These are phyloP conservation scores for Lutjanus campechanus DNA, from an alignment of 2,797 vertebrate genomes.

Conservation along the genomic window DNA sequence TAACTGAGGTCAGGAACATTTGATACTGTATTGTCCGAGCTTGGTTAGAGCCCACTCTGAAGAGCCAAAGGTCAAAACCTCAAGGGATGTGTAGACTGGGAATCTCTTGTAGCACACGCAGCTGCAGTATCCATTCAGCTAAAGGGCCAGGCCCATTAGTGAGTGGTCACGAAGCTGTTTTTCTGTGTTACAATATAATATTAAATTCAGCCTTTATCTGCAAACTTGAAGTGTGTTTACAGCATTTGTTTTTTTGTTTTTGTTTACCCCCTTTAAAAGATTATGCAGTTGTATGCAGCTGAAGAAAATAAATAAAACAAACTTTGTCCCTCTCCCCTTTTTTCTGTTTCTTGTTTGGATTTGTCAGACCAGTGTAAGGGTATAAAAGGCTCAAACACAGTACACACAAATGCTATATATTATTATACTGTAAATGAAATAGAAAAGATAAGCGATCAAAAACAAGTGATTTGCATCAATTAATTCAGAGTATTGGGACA, in stretches of 20 bases:
- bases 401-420: background rate
- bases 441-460: background rate
- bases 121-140: too few species aligned
- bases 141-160: too few species aligned
- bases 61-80: too few species aligned
- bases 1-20: background rate
- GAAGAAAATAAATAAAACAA: slow-evolving; percentile 52
- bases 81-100: too few species aligned
- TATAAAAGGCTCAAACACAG: background rate
- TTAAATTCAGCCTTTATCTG: slow-evolving; percentile 6
- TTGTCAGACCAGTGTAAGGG: background rate
- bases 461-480: background rate
- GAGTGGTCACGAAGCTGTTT: too few species aligned
- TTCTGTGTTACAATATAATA: background rate
- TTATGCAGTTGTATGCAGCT: slow-evolving; percentile 48
- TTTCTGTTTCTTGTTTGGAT: background rate
- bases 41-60: too few species aligned
- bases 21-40: too few species aligned
- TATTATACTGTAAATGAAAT: background rate
- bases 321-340: slow-evolving; percentile 1
- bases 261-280: slow-evolving; percentile 6
- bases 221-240: slow-evolving; percentile 30
- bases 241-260: background rate
- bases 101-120: too few species aligned
- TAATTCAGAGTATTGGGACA: too few species aligned